Conservation (phyloP, 30 jellyfish, hydroid and myxozoan genomes). For the Catostylus mosaicus region DNA sequence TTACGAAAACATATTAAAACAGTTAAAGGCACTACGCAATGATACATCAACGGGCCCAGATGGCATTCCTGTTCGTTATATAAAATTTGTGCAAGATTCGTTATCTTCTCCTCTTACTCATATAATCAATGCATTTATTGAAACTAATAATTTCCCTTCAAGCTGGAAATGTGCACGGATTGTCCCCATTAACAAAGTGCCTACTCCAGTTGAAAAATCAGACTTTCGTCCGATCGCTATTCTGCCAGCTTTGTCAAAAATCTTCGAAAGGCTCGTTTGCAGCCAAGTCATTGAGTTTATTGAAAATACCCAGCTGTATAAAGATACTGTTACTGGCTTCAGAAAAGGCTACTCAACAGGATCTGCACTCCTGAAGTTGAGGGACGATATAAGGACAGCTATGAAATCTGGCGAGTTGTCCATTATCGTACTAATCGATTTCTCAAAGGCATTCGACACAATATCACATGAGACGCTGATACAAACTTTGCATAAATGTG, state of each 20-base stretch:
- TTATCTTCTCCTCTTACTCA: conserved; percentile 13
- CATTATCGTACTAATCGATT: conserved; percentile 22
- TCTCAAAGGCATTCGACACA: conserved; percentile 43
- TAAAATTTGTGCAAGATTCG: not conserved
- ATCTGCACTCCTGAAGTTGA: conserved; percentile 25
- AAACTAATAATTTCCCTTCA: not conserved
- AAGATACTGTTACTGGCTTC: conserved; percentile 27
- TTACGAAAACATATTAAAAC: not conserved
- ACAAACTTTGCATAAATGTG: conserved; percentile 5
- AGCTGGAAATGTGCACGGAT: not conserved
- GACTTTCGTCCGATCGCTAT: conserved; percentile 19
- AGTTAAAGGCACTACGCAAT: not conserved
- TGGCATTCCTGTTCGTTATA: not conserved
- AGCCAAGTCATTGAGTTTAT: conserved; percentile 22
- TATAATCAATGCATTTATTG: conserved; percentile 6
- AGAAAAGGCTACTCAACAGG: conserved; percentile 12
- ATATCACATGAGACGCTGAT: conserved; percentile 26
- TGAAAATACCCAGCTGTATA: not conserved
- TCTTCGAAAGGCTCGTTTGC: conserved; percentile 12
- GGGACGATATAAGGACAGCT: conserved; percentile 52
- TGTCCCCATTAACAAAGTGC: not conserved
- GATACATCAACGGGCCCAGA: conserved; percentile 22
- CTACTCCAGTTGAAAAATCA: not conserved
- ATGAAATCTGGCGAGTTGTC: conserved; percentile 55
- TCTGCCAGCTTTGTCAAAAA: conserved; percentile 9